Percentiles rank a stretch among this genome's conserved stretches.
These are phyloP conservation scores for Mirounga angustirostris DNA, from an alignment of 2,113 vertebrate species.

Conservation along the genomic window DNA sequence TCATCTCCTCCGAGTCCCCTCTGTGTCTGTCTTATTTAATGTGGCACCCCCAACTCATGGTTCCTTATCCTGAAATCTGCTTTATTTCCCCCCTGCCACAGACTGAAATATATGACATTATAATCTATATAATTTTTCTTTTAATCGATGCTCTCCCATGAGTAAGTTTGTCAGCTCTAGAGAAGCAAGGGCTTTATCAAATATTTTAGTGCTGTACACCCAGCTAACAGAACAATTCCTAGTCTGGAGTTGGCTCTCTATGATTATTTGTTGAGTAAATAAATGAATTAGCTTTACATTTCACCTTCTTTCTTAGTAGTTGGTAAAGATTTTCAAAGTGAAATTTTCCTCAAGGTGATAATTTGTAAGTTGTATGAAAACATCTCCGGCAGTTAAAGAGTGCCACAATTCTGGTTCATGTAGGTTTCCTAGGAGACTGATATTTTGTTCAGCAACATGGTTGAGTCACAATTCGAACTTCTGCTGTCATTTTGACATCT, in stretches of 20 bases:
- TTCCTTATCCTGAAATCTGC: not conserved
- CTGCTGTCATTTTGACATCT: conserved; percentile 53
- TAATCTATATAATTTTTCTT: not conserved
- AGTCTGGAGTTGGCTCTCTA: not conserved
- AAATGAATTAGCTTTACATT: not conserved
- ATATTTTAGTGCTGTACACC: not conserved
- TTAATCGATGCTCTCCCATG: not conserved
- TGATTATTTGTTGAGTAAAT: not conserved
- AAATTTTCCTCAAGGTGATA: not conserved
- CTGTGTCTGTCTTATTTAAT: not conserved
- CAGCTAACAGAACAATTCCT: not conserved
- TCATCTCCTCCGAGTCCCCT: not conserved
- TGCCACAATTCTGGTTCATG: not conserved
- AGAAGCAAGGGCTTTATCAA: not conserved
- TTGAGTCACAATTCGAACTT: conserved; percentile 43
- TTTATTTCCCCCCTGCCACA: not conserved
- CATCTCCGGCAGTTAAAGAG: not conserved
- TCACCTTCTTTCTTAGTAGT: not conserved
- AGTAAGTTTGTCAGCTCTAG: not conserved
- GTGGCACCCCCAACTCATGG: not conserved
- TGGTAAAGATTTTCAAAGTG: not conserved
- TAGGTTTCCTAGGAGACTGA: conserved; percentile 55
- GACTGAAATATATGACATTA: not conserved
- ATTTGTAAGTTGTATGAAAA: not conserved
- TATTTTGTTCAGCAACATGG: not conserved